These are phyloP conservation scores for Anser brachyrhynchus DNA, from an alignment of 2,113 vertebrate genomes.

Conservation along the genomic window DNA sequence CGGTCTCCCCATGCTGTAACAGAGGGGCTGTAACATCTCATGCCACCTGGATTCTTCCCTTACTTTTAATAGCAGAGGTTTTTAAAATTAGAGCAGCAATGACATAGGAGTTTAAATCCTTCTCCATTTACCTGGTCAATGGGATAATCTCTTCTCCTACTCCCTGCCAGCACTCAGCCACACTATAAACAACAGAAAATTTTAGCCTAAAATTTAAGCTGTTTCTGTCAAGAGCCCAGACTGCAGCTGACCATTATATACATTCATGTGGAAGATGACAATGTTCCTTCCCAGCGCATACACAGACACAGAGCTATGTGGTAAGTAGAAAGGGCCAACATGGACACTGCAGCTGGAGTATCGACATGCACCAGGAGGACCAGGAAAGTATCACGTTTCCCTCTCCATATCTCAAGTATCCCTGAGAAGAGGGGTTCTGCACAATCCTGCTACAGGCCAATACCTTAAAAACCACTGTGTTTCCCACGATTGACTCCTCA, in stretches of 20 bases:
- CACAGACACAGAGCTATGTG: not conserved
- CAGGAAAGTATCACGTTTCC: not conserved
- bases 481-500: not conserved
- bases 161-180: not conserved
- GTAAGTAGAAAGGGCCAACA: not conserved
- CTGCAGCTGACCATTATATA: not conserved
- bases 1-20: not conserved
- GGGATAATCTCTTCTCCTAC: not conserved
- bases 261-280: not conserved
- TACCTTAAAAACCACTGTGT: not conserved
- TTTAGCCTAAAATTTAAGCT: not conserved
- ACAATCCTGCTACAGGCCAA: not conserved
- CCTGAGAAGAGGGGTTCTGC: not conserved
- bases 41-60: not conserved
- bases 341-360: not conserved
- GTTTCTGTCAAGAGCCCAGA: not conserved
- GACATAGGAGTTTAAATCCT: not conserved
- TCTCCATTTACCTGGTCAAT: not conserved
- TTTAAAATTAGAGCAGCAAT: not conserved
- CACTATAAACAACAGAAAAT: not conserved
- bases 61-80: not conserved
- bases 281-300: not conserved
- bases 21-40: not conserved
- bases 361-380: not conserved
- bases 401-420: not conserved